Conservation (phyloP, 2,113 vertebrate genomes). For the Cygnus buccinator region DNA sequence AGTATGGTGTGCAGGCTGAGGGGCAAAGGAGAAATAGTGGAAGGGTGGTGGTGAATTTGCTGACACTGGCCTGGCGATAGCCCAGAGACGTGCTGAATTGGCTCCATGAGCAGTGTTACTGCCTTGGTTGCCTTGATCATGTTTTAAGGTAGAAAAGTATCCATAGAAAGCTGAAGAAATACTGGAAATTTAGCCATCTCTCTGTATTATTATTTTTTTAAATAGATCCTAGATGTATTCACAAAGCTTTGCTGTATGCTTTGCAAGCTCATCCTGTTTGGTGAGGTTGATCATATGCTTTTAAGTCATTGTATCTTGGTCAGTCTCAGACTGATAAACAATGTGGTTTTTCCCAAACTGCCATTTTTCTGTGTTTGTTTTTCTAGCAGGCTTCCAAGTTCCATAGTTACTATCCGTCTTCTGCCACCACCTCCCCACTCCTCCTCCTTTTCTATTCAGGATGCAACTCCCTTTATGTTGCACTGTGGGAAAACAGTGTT, state of each 20-base stretch:
- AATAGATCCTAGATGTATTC: neutral
- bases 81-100: neutral
- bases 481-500: neutral
- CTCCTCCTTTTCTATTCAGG: slow-evolving; percentile 22
- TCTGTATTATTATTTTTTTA: neutral
- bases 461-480: neutral
- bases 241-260: neutral
- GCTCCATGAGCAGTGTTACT: neutral
- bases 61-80: neutral
- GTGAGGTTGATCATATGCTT: neutral
- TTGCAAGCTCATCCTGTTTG: neutral
- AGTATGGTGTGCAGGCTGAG: neutral
- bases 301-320: slow-evolving; percentile 15
- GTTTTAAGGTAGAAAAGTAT: neutral
- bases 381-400: slow-evolving; percentile 19
- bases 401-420: neutral
- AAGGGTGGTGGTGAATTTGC: neutral
- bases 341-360: neutral
- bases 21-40: neutral
- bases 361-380: slow-evolving; percentile 37
- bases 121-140: neutral
- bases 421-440: neutral
- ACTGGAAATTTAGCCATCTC: neutral
- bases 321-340: slow-evolving; percentile 20
- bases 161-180: neutral